A percentile compares a stretch with the other conserved stretches of the same genome.
phyloP scores from a whole-genome alignment of 2,888 invertebrate species.

The Zootermopsis nevadensis region DNA sequence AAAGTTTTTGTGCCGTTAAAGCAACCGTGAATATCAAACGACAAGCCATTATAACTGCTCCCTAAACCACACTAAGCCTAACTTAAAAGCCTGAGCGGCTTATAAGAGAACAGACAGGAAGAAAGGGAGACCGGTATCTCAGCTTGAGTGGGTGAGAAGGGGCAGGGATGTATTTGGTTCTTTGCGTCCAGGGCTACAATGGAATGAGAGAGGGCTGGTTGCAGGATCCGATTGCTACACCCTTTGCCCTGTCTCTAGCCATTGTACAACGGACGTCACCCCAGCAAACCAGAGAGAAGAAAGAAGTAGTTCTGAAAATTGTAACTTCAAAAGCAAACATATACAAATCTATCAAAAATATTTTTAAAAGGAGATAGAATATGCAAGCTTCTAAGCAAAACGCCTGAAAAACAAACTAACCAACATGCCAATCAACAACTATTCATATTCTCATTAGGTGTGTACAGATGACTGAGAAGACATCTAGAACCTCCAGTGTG shows the following conservation, averaged over 20 bases:
- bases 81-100: background rate
- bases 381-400: background rate
- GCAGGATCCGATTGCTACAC: background rate
- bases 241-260: background rate
- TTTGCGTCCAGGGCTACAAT: background rate
- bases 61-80: constrained; percentile 3
- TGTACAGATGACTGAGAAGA: background rate
- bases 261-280: background rate
- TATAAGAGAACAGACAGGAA: background rate
- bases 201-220: background rate
- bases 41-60: constrained; percentile 13
- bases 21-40: background rate
- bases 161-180: background rate
- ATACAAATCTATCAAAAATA: background rate
- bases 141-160: background rate
- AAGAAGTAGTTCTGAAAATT: background rate
- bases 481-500: no score
- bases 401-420: background rate
- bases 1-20: background rate
- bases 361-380: background rate
- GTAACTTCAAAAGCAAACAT: constrained; percentile 1
- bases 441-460: background rate
- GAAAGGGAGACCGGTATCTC: background rate
- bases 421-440: background rate
- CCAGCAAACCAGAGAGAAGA: background rate